Evolutionary conservation across 2,888 invertebrate species (phyloP), one percentile per base, ranked within the genome.

Genomic region (Caenorhabditis panamensis): DNA sequence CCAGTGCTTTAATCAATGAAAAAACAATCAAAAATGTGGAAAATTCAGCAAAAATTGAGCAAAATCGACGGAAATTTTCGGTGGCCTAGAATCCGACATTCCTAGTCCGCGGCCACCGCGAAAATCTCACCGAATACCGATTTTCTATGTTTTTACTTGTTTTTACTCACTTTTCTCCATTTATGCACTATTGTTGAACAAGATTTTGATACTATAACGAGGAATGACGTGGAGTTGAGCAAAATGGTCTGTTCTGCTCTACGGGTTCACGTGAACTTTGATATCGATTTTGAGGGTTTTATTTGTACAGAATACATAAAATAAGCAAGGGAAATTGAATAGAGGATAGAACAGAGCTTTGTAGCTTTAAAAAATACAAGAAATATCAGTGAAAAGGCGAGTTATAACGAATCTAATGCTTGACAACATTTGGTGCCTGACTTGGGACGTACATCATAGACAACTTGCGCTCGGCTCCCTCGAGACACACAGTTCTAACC

Each of bases 371-470:
- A 31, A 9, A 31, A 31, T 9, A 31, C 31, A 31, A 31, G 31
- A 31, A 31, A 9, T 4, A 9, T 31, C 31, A 31, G 4, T 31
- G 31, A 31, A 6, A 16, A 41, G 41, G 5, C 3, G 41, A 11
- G 13, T 9, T 16, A 41, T 3, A 13, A 41, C 37, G 11, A 3
- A 36, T 66, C 66, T 73, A 73, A 13, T 73, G 68, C 58, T 77
- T 77, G 20, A 53, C 54, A 53, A 64, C 16, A 24, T 59, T 73
- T 59, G 73, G 73, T 18, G 64, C 73, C 58, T 73, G 73, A 37
- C 81, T 83, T 49, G 89, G 90, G 31, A 85, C 86, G 75, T 90
- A 90, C 75, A 89, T 85, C 81, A 87, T 86, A 56, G 88, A 88
- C 62, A 90, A 76, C 71, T 90, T 90, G 64, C 89, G 85, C n/a